These are phyloP conservation scores for Mythimna impura DNA, from an alignment of 2,888 invertebrate species.

Conservation along the genomic window DNA sequence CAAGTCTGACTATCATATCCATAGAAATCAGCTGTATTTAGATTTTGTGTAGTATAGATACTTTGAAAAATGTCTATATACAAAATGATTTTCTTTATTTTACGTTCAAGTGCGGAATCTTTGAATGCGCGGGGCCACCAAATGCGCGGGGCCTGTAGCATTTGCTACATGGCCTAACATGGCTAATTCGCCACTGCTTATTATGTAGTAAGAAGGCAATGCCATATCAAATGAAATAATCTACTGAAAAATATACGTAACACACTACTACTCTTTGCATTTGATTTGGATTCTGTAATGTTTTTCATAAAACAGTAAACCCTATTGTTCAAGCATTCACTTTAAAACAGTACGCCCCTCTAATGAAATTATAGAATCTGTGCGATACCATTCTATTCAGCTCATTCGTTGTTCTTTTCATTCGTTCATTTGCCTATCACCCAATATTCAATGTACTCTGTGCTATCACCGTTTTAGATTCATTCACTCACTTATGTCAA, in stretches of 20 bases:
- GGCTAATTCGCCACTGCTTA: too few species aligned
- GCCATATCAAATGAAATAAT: not conserved
- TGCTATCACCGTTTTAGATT: constrained; percentile 9
- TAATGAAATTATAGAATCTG: constrained; percentile 13
- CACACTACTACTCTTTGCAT: not conserved
- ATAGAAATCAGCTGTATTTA: too few species aligned
- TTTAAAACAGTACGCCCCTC: constrained; percentile 14
- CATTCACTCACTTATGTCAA: constrained; percentile 55
- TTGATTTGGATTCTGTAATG: not conserved
- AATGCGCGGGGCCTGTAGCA: too few species aligned
- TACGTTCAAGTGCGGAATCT: too few species aligned
- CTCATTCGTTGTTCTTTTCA: not conserved
- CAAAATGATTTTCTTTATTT: too few species aligned
- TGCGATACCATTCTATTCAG: constrained; percentile 9
- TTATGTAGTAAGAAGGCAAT: not conserved
- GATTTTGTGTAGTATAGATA: too few species aligned
- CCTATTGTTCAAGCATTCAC: not conserved
- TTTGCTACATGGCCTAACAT: too few species aligned
- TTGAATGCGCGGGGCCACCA: too few species aligned
- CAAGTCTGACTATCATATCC: too few species aligned
- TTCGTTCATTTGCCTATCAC: constrained; percentile 17
- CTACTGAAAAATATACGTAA: not conserved
- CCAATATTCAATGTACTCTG: too few species aligned
- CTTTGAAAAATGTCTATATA: too few species aligned
- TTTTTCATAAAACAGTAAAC: not conserved